Percentiles rank a stretch among this genome's conserved stretches.
Evolutionary conservation across 2,797 vertebrate species (phyloP).

Genomic region (Ctenopoma multispine): DNA sequence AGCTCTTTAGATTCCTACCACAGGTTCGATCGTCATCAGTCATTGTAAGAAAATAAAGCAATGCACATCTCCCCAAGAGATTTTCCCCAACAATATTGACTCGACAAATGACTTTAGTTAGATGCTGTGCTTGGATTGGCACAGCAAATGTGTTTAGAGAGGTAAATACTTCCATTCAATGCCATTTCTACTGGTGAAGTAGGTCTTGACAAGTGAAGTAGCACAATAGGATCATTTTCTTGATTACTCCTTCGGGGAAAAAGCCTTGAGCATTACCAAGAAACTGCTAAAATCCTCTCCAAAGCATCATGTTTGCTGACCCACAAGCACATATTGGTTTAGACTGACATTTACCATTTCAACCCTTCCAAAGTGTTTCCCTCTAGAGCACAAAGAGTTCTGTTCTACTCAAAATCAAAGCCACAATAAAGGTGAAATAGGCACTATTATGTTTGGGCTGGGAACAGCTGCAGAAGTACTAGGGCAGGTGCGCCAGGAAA

Average conservation of each 20-base stretch:
- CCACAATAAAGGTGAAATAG: conserved; percentile 17
- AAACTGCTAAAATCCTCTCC: neutral
- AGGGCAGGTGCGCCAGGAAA: conserved; percentile 54
- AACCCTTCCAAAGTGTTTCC: conserved; percentile 7
- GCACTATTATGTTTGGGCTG: conserved; percentile 17
- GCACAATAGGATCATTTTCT: neutral
- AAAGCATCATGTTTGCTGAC: neutral
- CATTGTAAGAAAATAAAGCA: conserved; percentile 70
- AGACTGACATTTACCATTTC: conserved; percentile 9
- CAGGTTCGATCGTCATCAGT: conserved; percentile 57
- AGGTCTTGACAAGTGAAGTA: conserved; percentile 14
- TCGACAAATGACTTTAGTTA: conserved; percentile 41
- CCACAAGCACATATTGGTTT: neutral
- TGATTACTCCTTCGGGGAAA: neutral
- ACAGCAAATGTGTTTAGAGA: conserved; percentile 21
- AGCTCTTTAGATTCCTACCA: conserved; percentile 47
- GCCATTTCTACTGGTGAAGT: neutral
- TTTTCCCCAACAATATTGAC: conserved; percentile 38
- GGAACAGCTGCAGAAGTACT: conserved; percentile 49
- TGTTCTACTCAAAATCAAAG: conserved; percentile 3
- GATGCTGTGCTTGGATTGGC: conserved; percentile 24
- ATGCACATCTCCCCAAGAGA: conserved; percentile 51
- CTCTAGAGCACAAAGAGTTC: conserved; percentile 21
- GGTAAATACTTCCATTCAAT: conserved; percentile 29
- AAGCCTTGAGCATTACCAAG: neutral